Conservation (phyloP, 2,888 invertebrate species). For the Lasioglossum morio region DNA sequence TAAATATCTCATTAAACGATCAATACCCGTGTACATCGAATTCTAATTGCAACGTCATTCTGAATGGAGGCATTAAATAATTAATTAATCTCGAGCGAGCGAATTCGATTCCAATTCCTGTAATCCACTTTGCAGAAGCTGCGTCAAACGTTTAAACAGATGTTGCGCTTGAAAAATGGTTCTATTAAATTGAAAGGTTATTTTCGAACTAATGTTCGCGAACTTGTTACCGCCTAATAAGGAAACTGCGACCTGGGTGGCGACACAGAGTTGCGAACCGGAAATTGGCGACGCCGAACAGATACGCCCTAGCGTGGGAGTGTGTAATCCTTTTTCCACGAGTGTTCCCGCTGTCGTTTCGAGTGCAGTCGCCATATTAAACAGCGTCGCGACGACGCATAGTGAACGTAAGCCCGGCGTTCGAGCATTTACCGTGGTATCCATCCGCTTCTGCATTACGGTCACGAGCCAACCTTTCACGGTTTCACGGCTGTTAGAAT, state of each 20-base stretch:
- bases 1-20: neutral
- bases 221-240: neutral
- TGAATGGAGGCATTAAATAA: neutral
- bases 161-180: neutral
- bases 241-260: neutral
- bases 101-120: neutral
- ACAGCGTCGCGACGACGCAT: slow-evolving; percentile 28
- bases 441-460: slow-evolving; percentile 70
- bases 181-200: neutral
- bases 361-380: slow-evolving; percentile 50
- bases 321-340: slow-evolving; percentile 55
- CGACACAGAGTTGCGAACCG: neutral
- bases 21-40: neutral
- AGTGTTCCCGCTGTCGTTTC: slow-evolving; percentile 62
- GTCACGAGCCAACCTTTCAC: slow-evolving; percentile 78
- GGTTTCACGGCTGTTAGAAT: slow-evolving; percentile 75
- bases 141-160: neutral
- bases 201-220: neutral
- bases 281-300: slow-evolving; percentile 39
- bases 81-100: neutral
- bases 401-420: neutral
- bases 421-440: slow-evolving; percentile 36
- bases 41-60: neutral
- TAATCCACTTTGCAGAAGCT: neutral
- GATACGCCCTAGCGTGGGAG: slow-evolving; percentile 67